Conservation (phyloP, 2,797 vertebrate species). For the Micrastur ruficollis region DNA sequence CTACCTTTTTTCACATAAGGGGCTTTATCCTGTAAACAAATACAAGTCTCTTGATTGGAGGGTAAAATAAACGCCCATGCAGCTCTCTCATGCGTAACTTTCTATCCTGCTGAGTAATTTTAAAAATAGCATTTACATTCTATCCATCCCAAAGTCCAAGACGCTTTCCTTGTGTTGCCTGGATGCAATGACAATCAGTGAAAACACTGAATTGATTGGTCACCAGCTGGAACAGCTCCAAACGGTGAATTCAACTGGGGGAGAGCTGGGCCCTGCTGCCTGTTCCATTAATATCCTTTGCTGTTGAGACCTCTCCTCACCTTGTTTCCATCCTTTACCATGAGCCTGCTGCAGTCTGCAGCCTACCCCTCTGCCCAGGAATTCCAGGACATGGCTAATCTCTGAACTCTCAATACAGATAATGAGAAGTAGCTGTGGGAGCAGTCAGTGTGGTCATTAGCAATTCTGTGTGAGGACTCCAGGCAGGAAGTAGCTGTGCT, state of each 20-base stretch:
- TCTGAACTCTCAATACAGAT: background rate
- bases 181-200: conserved; percentile 34
- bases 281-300: background rate
- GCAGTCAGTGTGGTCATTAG: conserved; percentile 22
- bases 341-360: background rate
- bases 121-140: conserved; percentile 61
- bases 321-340: background rate
- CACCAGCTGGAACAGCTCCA: conserved; percentile 40
- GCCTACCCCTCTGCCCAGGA: background rate
- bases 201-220: conserved; percentile 21
- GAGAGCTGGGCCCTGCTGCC: background rate
- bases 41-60: conserved; percentile 2
- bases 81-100: background rate
- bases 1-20: background rate
- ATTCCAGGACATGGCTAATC: background rate
- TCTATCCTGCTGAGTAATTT: conserved; percentile 54
- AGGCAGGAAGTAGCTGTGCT: conserved; percentile 33
- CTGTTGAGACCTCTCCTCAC: background rate
- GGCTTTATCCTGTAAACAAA: conserved; percentile 36
- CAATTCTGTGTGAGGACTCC: conserved; percentile 41
- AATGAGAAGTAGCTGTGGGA: background rate
- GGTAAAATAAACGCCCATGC: conserved; percentile 6
- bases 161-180: conserved; percentile 42
- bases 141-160: conserved; percentile 60
- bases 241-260: background rate